A percentile compares a stretch with the other conserved stretches of the same genome.
Evolutionary conservation across 2,888 invertebrate genomes (phyloP).

Genomic region (Monopis laevigella): DNA sequence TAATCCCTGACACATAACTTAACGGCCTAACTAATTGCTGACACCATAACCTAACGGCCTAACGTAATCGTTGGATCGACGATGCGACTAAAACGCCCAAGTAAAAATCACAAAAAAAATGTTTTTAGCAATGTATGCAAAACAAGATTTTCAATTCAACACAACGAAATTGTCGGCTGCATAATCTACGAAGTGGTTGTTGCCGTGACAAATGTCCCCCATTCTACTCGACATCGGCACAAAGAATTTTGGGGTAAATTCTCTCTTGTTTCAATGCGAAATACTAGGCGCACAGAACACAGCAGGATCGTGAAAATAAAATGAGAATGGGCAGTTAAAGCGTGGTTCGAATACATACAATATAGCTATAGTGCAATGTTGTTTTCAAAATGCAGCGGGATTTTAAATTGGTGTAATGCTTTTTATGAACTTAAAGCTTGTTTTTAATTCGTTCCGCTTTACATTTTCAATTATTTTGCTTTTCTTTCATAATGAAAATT

Average conservation of each 20-base stretch:
- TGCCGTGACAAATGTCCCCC: neutral
- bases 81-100: no score
- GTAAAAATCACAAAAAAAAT: no score
- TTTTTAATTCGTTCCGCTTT: no score
- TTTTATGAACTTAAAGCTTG: slow-evolving; percentile 2
- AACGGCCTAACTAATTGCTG: no score
- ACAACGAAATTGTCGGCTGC: neutral
- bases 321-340: slow-evolving; percentile 38
- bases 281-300: neutral
- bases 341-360: slow-evolving; percentile 21
- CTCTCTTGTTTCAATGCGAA: slow-evolving; percentile 1
- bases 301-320: slow-evolving; percentile 37
- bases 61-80: no score
- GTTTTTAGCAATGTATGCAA: no score
- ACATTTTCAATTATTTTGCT: no score
- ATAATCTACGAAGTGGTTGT: slow-evolving; percentile 2
- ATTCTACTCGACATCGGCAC: no score
- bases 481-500: no score
- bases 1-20: no score
- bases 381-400: neutral
- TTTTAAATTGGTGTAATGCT: neutral
- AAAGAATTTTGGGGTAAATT: slow-evolving; percentile 2
- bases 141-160: no score
- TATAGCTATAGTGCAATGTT: neutral
- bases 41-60: no score